Conservation (phyloP, 2,113 vertebrate genomes). For the Scomber japonicus region DNA sequence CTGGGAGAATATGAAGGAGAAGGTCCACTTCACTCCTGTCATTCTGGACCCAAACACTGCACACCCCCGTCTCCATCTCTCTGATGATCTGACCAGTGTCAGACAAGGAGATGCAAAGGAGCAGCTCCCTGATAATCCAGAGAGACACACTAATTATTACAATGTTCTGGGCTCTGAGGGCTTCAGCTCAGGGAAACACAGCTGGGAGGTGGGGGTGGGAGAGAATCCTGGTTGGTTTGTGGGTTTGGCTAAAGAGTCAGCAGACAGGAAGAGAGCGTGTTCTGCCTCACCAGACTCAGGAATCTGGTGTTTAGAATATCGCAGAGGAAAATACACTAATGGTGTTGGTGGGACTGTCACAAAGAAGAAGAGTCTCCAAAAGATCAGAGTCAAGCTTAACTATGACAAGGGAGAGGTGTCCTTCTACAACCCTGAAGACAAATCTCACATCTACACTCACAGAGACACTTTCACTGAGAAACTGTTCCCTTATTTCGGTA, state of each 20-base stretch:
- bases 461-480: constrained; percentile 61
- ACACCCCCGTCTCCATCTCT: too few species aligned
- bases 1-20: constrained; percentile 34
- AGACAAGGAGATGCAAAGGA: neutral
- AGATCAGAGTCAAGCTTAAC: neutral
- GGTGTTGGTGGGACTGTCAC: too few species aligned
- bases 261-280: constrained; percentile 33
- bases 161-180: too few species aligned
- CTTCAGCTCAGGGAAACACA: too few species aligned
- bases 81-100: constrained; percentile 50
- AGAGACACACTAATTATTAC: too few species aligned
- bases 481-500: constrained; percentile 23
- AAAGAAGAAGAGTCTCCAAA: too few species aligned
- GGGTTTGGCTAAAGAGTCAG: constrained; percentile 56
- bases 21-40: constrained; percentile 19
- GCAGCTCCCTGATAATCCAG: constrained; percentile 31
- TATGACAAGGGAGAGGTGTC: constrained; percentile 3
- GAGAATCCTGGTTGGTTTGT: constrained; percentile 34
- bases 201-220: constrained; percentile 32
- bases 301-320: too few species aligned
- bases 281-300: constrained; percentile 16
- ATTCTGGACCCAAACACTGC: constrained; percentile 53
- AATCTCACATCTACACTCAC: constrained; percentile 29
- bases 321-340: too few species aligned
- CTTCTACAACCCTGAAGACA: too few species aligned